These are phyloP conservation scores for Thamnophis sirtalis DNA, from an alignment of 2,113 vertebrate species.

Conservation along the genomic window DNA sequence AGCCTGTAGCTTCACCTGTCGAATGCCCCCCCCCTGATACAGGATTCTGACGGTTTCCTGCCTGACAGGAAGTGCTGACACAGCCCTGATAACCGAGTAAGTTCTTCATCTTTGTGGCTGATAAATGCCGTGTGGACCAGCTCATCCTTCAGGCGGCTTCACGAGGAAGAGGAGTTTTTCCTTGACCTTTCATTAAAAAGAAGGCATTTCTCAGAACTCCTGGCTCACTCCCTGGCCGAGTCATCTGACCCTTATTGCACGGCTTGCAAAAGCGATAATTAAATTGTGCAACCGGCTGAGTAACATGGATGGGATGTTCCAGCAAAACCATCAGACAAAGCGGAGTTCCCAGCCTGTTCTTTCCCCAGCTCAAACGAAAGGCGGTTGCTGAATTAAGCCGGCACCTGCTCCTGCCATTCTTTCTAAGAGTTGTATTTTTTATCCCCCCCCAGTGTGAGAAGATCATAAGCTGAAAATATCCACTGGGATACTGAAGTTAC, in stretches of 20 bases:
- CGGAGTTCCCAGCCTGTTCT: slow-evolving; percentile 19
- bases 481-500: neutral
- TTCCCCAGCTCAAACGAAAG: slow-evolving; percentile 21
- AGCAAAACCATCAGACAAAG: slow-evolving; percentile 29
- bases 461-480: neutral
- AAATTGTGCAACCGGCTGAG: slow-evolving; percentile 66
- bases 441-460: neutral
- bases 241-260: slow-evolving; percentile 67
- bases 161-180: slow-evolving; percentile 64
- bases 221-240: slow-evolving; percentile 65
- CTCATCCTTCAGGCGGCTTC: slow-evolving; percentile 44
- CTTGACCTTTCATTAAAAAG: slow-evolving; percentile 69
- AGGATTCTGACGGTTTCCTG: slow-evolving; percentile 6
- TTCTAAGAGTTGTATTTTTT: neutral
- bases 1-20: neutral
- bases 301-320: slow-evolving; percentile 45
- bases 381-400: slow-evolving; percentile 20
- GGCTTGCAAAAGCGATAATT: slow-evolving; percentile 65
- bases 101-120: slow-evolving; percentile 22
- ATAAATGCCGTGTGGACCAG: slow-evolving; percentile 22
- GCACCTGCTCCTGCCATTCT: slow-evolving; percentile 43
- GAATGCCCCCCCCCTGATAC: neutral
- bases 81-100: slow-evolving; percentile 40
- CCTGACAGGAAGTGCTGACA: slow-evolving; percentile 48
- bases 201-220: slow-evolving; percentile 70